Evolutionary conservation across 2,797 vertebrate genomes (phyloP).

Genomic region (Harpagifer antarcticus): DNA sequence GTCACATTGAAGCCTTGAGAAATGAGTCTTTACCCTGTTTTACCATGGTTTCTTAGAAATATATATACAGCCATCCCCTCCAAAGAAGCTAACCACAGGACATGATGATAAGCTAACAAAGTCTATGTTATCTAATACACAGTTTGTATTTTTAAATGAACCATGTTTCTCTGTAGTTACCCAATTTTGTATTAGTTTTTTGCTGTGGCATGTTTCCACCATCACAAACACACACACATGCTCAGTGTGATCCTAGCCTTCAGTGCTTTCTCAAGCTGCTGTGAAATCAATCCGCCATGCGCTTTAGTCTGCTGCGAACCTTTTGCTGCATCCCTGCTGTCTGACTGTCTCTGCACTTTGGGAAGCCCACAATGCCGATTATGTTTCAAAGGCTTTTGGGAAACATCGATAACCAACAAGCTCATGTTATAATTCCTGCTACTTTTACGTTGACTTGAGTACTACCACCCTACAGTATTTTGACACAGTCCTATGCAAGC

Average conservation of each 20-base stretch:
- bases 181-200: neutral
- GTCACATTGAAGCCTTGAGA: no score
- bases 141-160: neutral
- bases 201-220: neutral
- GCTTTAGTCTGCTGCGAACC: constrained; percentile 45
- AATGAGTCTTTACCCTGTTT: neutral
- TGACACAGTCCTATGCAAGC: neutral
- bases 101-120: neutral
- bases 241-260: constrained; percentile 40
- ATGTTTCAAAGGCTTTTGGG: constrained; percentile 42
- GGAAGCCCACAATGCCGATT: constrained; percentile 35
- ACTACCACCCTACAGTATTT: neutral
- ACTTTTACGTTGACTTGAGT: neutral
- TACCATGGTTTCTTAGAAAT: neutral
- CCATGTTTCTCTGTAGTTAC: neutral
- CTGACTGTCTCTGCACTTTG: constrained; percentile 35
- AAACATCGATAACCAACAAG: constrained; percentile 17
- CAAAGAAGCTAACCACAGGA: no score
- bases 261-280: constrained; percentile 45
- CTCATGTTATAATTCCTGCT: constrained; percentile 2
- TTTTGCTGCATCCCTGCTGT: constrained; percentile 39
- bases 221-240: constrained; percentile 6
- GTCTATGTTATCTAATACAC: neutral
- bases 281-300: constrained; percentile 63
- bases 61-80: neutral